Evolutionary conservation across 2,113 vertebrate species (phyloP).

Genomic region (Phrynosoma blainvillii): DNA sequence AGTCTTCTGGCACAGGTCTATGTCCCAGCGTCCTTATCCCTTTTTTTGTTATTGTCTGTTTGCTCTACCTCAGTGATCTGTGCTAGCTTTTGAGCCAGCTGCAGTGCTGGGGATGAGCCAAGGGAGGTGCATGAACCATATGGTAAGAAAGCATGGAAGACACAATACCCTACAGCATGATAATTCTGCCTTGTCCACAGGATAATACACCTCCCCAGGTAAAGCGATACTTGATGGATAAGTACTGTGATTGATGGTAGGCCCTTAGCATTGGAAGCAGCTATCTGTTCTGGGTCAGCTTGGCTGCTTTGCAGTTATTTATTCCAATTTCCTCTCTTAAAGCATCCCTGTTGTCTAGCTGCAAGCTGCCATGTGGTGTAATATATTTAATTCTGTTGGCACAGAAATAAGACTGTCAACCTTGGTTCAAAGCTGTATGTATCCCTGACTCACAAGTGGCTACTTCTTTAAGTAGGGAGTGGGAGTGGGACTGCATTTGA

Average conservation of each 20-base stretch:
- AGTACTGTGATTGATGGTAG: not conserved
- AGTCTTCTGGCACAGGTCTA: not conserved
- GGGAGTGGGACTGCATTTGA: too few relatives aligned
- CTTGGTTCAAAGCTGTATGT: accelerated
- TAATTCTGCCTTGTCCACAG: not conserved
- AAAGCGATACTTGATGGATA: not conserved
- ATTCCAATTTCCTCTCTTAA: slow-evolving; percentile 5
- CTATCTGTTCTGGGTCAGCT: slow-evolving; percentile 17
- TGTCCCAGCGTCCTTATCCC: not conserved
- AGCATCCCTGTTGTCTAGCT: not conserved
- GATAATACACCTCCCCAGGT: not conserved
- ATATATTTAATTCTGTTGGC: not conserved
- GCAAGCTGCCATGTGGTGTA: not conserved
- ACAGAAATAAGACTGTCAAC: not conserved
- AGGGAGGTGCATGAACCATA: not conserved
- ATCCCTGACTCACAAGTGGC: not conserved
- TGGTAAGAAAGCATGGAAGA: not conserved
- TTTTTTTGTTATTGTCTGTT: not conserved
- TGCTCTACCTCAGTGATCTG: not conserved
- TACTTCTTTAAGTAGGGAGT: not conserved
- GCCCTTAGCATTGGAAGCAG: not conserved
- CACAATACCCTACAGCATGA: not conserved
- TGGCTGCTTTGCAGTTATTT: not conserved
- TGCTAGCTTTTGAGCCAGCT: not conserved
- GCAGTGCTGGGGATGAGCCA: not conserved